Base-by-base conservation (phyloP, 2,113 vertebrate species). In the Ageneiosus marmoratus region DNA sequence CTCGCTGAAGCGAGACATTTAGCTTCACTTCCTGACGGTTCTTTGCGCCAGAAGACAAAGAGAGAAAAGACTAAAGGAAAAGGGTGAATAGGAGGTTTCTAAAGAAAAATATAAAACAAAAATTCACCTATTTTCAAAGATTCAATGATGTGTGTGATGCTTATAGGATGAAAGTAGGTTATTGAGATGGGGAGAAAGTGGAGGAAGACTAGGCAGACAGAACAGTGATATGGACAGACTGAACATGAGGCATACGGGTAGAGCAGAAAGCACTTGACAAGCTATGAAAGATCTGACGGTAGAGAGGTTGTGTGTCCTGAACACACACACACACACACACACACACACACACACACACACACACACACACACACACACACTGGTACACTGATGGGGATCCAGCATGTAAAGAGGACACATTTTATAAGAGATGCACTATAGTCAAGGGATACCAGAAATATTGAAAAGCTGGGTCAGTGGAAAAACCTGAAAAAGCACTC, bases 1-100 rank as follows among this genome's bases (percentile, higher is more conserved):
- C 86, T 72, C 60, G 87, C 81, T 89, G 85, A 90, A 88, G 90
- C 88, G 86, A 83, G 79, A 74, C 83, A 76, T 92, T 91, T 88
- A 89, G 77, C 89, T 87, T 22, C 65, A 34, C n/a, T 87, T 86
- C 77, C 62, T 3, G 32, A 76, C 24, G n/a, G 29, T 27, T 77
- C 67, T 85, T 85, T 24, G 72, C 16, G 41, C 29, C 48, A 55
- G 46, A 63, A 79, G 74, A 80, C 70, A 76, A 69, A 80, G n/a
- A 83, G 62, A 48, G 75, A 63, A 67, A 34, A 83, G 24, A 73
- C 37, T 53, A 58, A 72, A 60, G 56, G n/a, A 20, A 60, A 76
- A 24, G 37, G 13, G 44, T 46, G n/a, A 8, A 27, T 72, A 2
- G 15, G 6, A 24, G 24, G 41, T 48, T 72, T 72, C 41, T 48